Conservation (phyloP, 2,113 vertebrate species). For the Phrynocephalus versicolor region DNA sequence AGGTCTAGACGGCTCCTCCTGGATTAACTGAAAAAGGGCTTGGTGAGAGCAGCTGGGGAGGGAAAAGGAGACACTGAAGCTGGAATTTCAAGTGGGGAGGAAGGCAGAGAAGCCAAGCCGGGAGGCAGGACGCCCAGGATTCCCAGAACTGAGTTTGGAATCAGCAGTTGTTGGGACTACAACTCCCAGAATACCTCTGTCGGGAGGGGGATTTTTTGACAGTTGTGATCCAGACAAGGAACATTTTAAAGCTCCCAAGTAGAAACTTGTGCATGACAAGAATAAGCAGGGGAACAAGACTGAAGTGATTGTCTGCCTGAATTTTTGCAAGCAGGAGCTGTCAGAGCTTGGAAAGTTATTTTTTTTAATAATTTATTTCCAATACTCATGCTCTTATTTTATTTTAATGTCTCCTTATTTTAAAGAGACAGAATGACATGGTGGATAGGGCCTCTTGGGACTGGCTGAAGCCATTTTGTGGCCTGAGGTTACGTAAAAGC, state of each 20-base stretch:
- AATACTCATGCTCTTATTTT: no score
- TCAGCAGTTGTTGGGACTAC: no score
- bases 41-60: slow-evolving; percentile 20
- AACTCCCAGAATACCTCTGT: no score
- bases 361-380: no score
- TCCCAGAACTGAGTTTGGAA: neutral
- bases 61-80: neutral
- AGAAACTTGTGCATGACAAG: neutral
- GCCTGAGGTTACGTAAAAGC: neutral
- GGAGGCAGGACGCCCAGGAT: neutral
- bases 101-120: neutral
- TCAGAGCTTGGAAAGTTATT: no score
- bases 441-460: neutral
- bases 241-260: neutral
- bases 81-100: slow-evolving; percentile 23
- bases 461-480: neutral
- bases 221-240: no score
- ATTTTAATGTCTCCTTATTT: no score
- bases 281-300: neutral
- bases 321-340: neutral
- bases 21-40: slow-evolving; percentile 28
- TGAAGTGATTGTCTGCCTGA: neutral
- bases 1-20: slow-evolving; percentile 34
- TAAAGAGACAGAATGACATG: neutral
- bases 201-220: no score